Evolutionary conservation across 37 sponge, comb jelly and placozoan genomes (phyloP).

Genomic region (Ianthella basta): DNA sequence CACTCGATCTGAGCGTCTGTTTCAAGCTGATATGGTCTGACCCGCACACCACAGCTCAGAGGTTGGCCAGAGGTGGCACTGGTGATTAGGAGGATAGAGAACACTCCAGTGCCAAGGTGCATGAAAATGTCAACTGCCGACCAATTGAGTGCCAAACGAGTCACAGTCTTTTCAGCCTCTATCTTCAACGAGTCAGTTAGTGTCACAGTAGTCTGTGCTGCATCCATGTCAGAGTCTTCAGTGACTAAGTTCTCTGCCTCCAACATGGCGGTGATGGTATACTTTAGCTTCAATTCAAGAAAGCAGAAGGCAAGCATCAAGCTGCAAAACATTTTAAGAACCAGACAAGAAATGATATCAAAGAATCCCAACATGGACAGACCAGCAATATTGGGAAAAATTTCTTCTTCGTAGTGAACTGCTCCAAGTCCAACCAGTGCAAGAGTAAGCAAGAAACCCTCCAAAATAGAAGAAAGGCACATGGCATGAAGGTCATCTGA

Average conservation of each 20-base stretch:
- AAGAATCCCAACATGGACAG: neutral
- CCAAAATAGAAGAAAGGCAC: slow-evolving; percentile 3
- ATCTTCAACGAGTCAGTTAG: neutral
- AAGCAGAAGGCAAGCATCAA: slow-evolving; percentile 24
- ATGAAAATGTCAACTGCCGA: slow-evolving; percentile 6
- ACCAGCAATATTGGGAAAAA: neutral
- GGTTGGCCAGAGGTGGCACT: slow-evolving; percentile 8
- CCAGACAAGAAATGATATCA: neutral
- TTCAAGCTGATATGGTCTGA: neutral
- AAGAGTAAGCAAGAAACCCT: slow-evolving; percentile 4
- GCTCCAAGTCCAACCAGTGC: slow-evolving; percentile 4
- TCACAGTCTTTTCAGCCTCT: neutral
- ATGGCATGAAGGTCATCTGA: slow-evolving; percentile 15
- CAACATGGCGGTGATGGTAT: neutral
- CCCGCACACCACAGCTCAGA: slow-evolving; percentile 5
- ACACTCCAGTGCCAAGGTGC: slow-evolving; percentile 15
- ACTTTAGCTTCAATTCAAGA: slow-evolving; percentile 23
- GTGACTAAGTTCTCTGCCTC: neutral
- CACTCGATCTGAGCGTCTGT: neutral
- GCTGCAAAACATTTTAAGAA: neutral
- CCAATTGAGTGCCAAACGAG: neutral
- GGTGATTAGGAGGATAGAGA: neutral
- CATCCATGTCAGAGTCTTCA: neutral
- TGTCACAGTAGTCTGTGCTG: no score
- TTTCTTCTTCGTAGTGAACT: neutral